Evolutionary conservation across 2,797 vertebrate species (phyloP).

Genomic region (Bufotes viridis): DNA sequence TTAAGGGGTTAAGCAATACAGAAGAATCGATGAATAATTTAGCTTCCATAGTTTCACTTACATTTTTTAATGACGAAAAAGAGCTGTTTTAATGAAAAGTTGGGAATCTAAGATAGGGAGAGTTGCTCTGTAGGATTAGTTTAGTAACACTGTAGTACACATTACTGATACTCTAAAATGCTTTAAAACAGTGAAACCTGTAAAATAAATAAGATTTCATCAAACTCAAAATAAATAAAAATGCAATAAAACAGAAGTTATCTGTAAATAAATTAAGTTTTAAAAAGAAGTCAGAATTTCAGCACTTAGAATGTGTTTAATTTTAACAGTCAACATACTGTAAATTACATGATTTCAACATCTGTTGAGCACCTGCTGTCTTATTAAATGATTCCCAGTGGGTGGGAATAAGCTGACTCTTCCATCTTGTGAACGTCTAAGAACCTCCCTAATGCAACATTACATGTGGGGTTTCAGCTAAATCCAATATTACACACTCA

Average conservation of each 20-base stretch:
- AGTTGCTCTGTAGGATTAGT: no score
- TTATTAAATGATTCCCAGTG: conserved; percentile 53
- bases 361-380: conserved; percentile 51
- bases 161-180: background rate
- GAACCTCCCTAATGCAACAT: conserved; percentile 21
- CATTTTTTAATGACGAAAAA: no score
- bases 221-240: background rate
- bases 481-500: background rate
- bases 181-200: background rate
- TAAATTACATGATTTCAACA: conserved; percentile 40
- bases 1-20: no score
- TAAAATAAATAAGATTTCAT: background rate
- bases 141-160: no score
- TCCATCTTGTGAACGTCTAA: conserved; percentile 27
- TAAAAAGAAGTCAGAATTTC: background rate
- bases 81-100: no score
- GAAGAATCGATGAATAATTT: no score
- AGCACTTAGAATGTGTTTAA: background rate
- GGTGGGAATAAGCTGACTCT: conserved; percentile 39
- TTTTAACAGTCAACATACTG: conserved; percentile 25
- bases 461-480: background rate
- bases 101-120: no score
- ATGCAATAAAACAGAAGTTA: background rate
- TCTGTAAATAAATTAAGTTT: conserved; percentile 8
- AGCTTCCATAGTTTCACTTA: no score